Evolutionary conservation across 2,888 invertebrate genomes (phyloP).

Genomic region (Melanostoma mellinum): DNA sequence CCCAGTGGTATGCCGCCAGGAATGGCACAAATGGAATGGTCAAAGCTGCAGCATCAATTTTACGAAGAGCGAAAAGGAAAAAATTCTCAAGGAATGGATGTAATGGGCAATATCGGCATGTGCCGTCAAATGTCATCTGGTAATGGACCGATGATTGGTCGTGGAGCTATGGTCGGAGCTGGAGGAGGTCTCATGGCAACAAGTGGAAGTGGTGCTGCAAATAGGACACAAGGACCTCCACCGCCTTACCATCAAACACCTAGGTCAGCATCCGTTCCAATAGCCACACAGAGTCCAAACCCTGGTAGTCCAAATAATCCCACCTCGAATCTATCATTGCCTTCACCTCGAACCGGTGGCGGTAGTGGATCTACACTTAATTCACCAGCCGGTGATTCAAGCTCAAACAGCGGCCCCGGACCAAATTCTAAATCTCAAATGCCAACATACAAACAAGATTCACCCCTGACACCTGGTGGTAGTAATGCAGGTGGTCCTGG

Average conservation of each 20-base stretch:
- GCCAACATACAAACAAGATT: constrained; percentile 84
- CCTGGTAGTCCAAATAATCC: constrained; percentile 89
- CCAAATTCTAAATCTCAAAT: constrained; percentile 72
- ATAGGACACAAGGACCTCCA: constrained; percentile 88
- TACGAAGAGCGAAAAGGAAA: constrained; percentile 85
- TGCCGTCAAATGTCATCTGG: constrained; percentile 66
- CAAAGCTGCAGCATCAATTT: constrained; percentile 93
- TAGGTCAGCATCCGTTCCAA: constrained; percentile 88
- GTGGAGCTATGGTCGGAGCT: constrained; percentile 44
- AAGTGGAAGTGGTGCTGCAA: constrained; percentile 76
- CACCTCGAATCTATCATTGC: constrained; percentile 87
- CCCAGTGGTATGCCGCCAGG: constrained; percentile 74
- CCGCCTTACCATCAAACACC: constrained; percentile 90
- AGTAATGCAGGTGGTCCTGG: constrained; percentile 27
- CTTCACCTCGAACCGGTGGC: constrained; percentile 85
- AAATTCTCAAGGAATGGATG: constrained; percentile 59
- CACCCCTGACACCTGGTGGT: constrained; percentile 81
- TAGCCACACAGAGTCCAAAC: constrained; percentile 88
- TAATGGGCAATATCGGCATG: constrained; percentile 57
- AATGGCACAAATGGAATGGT: constrained; percentile 92
- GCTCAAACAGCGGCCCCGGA: constrained; percentile 48
- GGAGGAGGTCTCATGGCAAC: constrained; percentile 52
- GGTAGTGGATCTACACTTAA: constrained; percentile 85
- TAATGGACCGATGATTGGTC: constrained; percentile 52
- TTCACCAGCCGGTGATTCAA: constrained; percentile 86